Conservation (phyloP, 2,113 vertebrate species). For the human region DNA sequence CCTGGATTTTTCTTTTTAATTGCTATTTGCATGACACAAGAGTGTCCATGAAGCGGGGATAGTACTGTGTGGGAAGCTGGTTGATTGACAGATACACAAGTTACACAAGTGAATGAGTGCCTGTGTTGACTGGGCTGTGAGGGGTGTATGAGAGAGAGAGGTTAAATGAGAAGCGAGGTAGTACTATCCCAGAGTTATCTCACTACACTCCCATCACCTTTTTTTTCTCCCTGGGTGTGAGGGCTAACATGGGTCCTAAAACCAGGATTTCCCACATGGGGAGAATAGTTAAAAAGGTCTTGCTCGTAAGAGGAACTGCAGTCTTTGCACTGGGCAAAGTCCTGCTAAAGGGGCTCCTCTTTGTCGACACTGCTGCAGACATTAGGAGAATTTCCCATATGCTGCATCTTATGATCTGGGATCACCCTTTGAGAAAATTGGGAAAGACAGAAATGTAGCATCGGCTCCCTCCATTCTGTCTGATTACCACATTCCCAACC, state of each 20-base stretch:
- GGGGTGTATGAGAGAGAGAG: not conserved
- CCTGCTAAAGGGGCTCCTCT: not conserved
- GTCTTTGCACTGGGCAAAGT: too few relatives aligned
- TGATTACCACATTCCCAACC: not conserved
- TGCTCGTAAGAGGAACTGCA: not conserved
- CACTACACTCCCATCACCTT: not conserved
- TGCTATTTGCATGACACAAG: not conserved
- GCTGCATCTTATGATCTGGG: not conserved
- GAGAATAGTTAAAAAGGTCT: not conserved
- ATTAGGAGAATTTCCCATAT: not conserved
- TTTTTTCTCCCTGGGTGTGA: not conserved
- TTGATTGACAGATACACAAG: not conserved
- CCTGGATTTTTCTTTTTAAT: not conserved
- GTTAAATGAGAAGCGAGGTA: not conserved
- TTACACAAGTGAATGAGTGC: not conserved
- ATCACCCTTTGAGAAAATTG: not conserved
- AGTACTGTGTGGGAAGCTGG: not conserved
- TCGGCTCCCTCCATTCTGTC: not conserved
- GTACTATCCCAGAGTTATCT: not conserved
- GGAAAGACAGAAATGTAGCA: not conserved
- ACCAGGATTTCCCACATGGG: not conserved
- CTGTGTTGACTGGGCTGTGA: not conserved
- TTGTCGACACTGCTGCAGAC: fast-evolving
- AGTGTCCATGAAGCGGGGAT: not conserved
- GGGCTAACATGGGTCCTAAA: not conserved